These are phyloP conservation scores for Stegana nigrithorax DNA, from an alignment of 2,888 invertebrate genomes.

Conservation along the genomic window DNA sequence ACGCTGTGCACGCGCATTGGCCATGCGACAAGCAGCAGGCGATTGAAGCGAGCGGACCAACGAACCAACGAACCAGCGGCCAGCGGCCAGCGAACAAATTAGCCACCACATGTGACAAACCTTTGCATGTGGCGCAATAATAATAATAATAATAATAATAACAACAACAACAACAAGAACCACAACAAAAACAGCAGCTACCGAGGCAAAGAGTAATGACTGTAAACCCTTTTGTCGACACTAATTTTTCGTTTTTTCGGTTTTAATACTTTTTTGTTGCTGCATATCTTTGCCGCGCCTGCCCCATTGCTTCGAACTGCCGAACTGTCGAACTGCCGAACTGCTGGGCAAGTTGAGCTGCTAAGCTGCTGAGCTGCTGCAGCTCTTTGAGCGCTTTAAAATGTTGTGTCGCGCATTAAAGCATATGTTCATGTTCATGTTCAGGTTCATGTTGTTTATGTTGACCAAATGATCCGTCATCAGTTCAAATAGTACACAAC, in stretches of 20 bases:
- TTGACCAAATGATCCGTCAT: slow-evolving; percentile 59
- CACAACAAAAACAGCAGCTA: slow-evolving; percentile 31
- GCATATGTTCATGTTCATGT: slow-evolving; percentile 54
- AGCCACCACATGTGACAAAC: too few relatives aligned
- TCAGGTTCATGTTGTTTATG: too few relatives aligned
- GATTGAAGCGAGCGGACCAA: not conserved
- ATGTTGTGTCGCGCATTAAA: slow-evolving; percentile 48
- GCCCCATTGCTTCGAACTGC: not conserved
- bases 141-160: too few relatives aligned
- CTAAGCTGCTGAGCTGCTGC: not conserved
- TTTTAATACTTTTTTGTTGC: slow-evolving; percentile 22
- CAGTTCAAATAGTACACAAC: slow-evolving; percentile 34
- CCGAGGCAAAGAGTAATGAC: slow-evolving; percentile 62
- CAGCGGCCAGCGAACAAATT: too few relatives aligned
- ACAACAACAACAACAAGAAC: slow-evolving; percentile 17
- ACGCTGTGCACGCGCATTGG: not conserved
- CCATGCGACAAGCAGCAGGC: not conserved
- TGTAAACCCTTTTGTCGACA: slow-evolving; percentile 68
- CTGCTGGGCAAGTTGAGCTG: too few relatives aligned
- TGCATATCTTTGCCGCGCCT: not conserved
- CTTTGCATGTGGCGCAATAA: too few relatives aligned
- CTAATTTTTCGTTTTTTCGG: slow-evolving; percentile 59
- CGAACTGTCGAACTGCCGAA: too few relatives aligned
- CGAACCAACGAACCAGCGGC: too few relatives aligned
- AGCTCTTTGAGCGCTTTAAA: not conserved